Evolutionary conservation across 2,888 invertebrate species (phyloP).

Genomic region (Pristionchus entomophagus): DNA sequence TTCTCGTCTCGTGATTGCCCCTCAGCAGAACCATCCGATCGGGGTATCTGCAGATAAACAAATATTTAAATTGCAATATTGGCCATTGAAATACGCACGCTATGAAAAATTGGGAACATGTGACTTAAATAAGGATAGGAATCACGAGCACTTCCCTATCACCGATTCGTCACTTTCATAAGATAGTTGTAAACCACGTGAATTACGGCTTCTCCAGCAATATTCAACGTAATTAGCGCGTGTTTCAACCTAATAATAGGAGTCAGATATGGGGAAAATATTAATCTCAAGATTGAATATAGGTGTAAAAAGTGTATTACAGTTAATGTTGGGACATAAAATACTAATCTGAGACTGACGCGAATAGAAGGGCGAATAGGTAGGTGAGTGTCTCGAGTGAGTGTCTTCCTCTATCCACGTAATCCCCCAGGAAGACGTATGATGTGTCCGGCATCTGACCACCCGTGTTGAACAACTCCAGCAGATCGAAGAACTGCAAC

Average conservation of each 20-base stretch:
- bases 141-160: too few relatives aligned
- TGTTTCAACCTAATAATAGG: too few relatives aligned
- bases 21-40: constrained; percentile 91
- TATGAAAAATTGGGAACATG: too few relatives aligned
- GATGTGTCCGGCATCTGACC: constrained; percentile 39
- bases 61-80: constrained; percentile 40
- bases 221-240: background rate
- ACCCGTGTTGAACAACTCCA: constrained; percentile 92
- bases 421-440: constrained; percentile 83
- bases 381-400: constrained; percentile 89
- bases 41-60: constrained; percentile 81
- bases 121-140: too few relatives aligned
- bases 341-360: too few relatives aligned
- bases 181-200: background rate
- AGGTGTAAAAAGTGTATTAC: too few relatives aligned
- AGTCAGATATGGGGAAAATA: too few relatives aligned
- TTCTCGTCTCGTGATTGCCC: constrained; percentile 98
- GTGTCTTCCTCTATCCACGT: constrained; percentile 95
- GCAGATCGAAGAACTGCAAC: constrained; percentile 82
- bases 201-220: background rate
- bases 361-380: constrained; percentile 60
- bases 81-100: too few relatives aligned
- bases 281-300: too few relatives aligned
- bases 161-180: too few relatives aligned
- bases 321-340: too few relatives aligned